Base-by-base conservation (phyloP, 2,113 vertebrate genomes). In the Alethe diademata region DNA sequence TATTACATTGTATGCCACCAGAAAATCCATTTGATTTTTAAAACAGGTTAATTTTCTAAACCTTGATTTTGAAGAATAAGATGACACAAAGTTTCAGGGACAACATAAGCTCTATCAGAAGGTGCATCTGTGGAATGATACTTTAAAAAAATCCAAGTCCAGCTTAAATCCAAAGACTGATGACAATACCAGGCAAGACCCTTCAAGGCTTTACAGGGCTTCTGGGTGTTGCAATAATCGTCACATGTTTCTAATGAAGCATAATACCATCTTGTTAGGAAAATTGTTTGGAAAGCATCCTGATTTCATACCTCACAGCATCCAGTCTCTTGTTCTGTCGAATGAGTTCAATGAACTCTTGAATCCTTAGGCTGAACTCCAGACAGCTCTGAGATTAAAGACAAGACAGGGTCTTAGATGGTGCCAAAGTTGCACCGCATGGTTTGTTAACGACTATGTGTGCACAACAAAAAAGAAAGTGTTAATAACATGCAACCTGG, bases 311-410 rank as follows among this genome's bases (percentile, higher is more conserved):
- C 99, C 99, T 98, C 97, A 99, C 99, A 29, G 99, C 99, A 71
- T 99, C 99, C 98, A 99, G 98, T 92, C 99, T 99, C 98, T 99
- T 99, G 98, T 99, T 99, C 98, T 99, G 99, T 96, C 99, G 98
- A 95, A 99, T 99, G 82, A 99, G 99, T 97, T 99, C 99, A 50
- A 99, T 99, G 97, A 99, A 99, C 98, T 99, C 99, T 97, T 99
- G 99, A 96, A 99, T 99, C 98, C 99, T 98, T 82, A 99, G 98
- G 97, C 99, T 99, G 98, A 99, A 99, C 98, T 99, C 99, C 97
- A 99, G 98, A 97, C 99, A 99, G 95, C 99, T 99, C 99, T 99
- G 98, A 97, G 92, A 95, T 95, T 33, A 95, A 92, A 98, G 86
- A 97, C 33, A 87, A 94, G 88, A 95, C 43, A 85, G 42, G 19